These are phyloP conservation scores for Saccopteryx leptura DNA, from an alignment of 2,113 vertebrate species.

Conservation along the genomic window DNA sequence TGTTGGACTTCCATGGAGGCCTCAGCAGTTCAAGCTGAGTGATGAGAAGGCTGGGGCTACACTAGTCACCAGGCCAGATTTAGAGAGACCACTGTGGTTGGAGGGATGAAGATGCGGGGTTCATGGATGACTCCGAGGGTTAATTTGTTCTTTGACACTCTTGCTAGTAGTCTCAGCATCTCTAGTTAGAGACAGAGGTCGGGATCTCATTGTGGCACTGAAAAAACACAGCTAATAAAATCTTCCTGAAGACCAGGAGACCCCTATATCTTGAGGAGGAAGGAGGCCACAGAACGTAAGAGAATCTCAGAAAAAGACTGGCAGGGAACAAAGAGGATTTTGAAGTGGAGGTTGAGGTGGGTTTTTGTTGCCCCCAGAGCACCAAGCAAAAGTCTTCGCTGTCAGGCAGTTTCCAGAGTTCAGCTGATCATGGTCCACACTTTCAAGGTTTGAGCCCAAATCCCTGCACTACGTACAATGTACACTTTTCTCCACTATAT, in stretches of 20 bases:
- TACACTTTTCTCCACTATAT: fast-evolving
- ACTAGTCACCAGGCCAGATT: not conserved
- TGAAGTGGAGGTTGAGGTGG: not conserved
- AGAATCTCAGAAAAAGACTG: not conserved
- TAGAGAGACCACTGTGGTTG: not conserved
- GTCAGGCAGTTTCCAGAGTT: not conserved
- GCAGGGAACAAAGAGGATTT: not conserved
- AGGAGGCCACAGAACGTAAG: not conserved
- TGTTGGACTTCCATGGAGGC: not conserved
- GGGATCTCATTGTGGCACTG: not conserved
- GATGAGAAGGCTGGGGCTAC: not conserved
- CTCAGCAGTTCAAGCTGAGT: conserved; percentile 45
- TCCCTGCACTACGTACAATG: not conserved
- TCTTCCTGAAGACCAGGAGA: not conserved
- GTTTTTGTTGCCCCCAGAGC: not conserved
- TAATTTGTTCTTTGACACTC: not conserved
- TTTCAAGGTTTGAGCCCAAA: not conserved
- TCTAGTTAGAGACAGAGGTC: not conserved
- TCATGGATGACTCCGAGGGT: fast-evolving
- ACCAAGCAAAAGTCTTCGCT: not conserved
- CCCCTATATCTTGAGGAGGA: not conserved
- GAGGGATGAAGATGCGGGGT: no score
- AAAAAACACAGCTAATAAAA: conserved; percentile 5
- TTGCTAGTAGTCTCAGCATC: not conserved
- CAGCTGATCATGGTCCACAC: not conserved